Base-by-base conservation (phyloP, 2,888 invertebrate genomes). In the Aethes cnicana region DNA sequence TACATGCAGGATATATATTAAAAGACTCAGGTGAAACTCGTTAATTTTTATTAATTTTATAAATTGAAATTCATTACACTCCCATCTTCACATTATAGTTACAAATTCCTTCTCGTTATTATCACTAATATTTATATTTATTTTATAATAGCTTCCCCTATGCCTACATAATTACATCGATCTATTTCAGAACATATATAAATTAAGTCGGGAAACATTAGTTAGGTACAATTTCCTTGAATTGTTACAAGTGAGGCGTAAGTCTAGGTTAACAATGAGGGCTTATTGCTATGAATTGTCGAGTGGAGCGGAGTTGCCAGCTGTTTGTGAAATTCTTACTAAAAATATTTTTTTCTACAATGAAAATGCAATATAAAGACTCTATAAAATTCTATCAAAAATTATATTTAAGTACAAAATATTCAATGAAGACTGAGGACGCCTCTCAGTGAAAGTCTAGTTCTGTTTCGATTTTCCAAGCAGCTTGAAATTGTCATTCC, bases 31-130 rank as follows among this genome's bases (percentile, higher is more conserved):
- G 58, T 85, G 81, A 87, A 88, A 88, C 87, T 87, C 87, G 78
- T 86, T 81, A 86, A 85, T 86, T 87, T 84, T 88, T 88, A 88
- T 87, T 87, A 82, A 83, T 85, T 87, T 87, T 87, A 87, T 87
- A 88, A 88, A 88, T 88, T 76, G 86, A 87, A 88, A 85, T 84
- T 87, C 82, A 86, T 85, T 85, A 87, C 85, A 87, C 79, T 82
- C 77, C 74, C 71, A 74, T 71, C 73, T 77, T 79, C 78, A 46
- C 52, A 66, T 75, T 81, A 84, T 86, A 85, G 72, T 88, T 88
- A 88, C 88, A 88, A 88, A 88, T 88, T 86, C 88, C 87, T 82
- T 85, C 72, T 77, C 75, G 72, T 76, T 75, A 72, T 78, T 83
- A 81, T 69, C 76, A 79, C 69, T 74, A 72, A 74, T 77, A 82